Evolutionary conservation across 2,797 vertebrate species (phyloP).

Genomic region (Gadopsis bispinosus): DNA sequence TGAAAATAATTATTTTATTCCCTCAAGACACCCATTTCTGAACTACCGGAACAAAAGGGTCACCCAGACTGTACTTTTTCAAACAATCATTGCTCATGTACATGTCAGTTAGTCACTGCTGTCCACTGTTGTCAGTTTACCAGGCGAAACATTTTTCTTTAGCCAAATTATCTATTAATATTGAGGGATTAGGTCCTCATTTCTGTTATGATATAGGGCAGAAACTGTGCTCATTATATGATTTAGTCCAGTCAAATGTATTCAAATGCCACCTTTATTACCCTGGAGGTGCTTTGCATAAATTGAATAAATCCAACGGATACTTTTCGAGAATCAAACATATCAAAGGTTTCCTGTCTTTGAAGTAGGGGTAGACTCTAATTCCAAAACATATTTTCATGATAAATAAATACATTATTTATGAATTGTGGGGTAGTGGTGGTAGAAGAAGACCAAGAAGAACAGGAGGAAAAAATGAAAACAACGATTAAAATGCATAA

Average conservation of each 20-base stretch:
- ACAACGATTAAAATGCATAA: conserved; percentile 87
- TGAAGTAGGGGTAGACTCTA: conserved; percentile 88
- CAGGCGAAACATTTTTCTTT: conserved; percentile 73
- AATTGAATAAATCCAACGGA: conserved; percentile 88
- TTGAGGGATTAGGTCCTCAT: conserved; percentile 74
- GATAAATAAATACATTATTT: conserved; percentile 92
- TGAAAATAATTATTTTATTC: conserved; percentile 74
- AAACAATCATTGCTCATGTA: conserved; percentile 72
- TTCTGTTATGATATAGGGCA: conserved; percentile 82
- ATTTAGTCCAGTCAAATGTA: conserved; percentile 88
- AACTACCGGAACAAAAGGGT: conserved; percentile 68
- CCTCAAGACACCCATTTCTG: conserved; percentile 52
- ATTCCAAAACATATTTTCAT: conserved; percentile 90
- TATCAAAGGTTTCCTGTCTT: conserved; percentile 90
- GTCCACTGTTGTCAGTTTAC: conserved; percentile 77
- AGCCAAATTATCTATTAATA: conserved; percentile 83
- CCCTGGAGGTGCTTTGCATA: conserved; percentile 89
- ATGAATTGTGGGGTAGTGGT: conserved; percentile 80
- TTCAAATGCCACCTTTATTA: conserved; percentile 90
- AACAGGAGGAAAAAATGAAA: conserved; percentile 68
- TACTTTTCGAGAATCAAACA: conserved; percentile 87
- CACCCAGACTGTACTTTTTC: conserved; percentile 45
- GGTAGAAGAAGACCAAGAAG: conserved; percentile 70
- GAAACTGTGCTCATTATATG: conserved; percentile 86
- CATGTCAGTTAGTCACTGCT: conserved; percentile 75